phyloP scores from a whole-genome alignment of 2,113 vertebrate genomes.

The Myotis lucifugus region DNA sequence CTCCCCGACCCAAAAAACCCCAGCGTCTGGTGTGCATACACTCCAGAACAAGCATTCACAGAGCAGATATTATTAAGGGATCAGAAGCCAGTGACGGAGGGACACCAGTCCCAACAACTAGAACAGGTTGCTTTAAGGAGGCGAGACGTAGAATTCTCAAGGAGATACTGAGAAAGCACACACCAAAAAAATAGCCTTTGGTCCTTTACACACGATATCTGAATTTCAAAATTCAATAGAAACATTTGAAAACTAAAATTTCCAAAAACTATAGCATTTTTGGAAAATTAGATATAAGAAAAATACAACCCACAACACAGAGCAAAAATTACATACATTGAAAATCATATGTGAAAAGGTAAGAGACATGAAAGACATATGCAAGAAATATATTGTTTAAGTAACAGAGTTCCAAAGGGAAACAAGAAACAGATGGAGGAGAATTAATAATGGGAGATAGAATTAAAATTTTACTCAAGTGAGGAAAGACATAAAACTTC shows the following conservation, averaged over 20 bases:
- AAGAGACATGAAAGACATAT: neutral
- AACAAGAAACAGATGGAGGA: neutral
- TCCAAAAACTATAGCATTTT: neutral
- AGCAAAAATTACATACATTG: neutral
- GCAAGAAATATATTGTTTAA: neutral
- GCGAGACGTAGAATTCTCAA: neutral
- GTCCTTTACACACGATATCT: neutral
- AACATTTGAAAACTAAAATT: neutral
- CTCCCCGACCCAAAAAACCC: neutral
- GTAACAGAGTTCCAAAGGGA: neutral
- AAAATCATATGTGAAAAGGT: constrained; percentile 23
- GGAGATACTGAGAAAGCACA: neutral
- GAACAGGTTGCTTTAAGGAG: neutral
- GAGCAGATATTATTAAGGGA: neutral
- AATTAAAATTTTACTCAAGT: neutral
- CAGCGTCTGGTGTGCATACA: neutral
- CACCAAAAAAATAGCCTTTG: neutral
- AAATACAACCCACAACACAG: neutral
- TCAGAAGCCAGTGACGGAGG: neutral
- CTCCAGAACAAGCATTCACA: neutral
- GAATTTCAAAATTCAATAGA: constrained; percentile 20
- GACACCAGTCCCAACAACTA: neutral
- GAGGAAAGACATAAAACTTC: constrained; percentile 21
- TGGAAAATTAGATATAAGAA: neutral
- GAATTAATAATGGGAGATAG: neutral